phyloP scores from a whole-genome alignment of 2,113 vertebrate species.

The Coptodon bakossiorum region DNA sequence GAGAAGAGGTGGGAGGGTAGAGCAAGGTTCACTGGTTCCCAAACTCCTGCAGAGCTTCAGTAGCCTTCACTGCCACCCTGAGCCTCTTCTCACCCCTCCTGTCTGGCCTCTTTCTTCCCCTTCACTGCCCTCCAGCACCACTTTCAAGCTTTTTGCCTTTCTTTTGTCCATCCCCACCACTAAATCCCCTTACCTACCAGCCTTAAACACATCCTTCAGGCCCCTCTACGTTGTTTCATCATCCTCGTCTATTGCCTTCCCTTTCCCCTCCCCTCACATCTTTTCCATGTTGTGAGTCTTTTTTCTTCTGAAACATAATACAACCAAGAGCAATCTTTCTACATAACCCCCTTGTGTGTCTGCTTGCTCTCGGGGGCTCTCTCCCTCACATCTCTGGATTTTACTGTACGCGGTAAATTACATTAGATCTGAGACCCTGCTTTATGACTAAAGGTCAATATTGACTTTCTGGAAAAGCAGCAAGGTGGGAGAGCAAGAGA shows the following conservation, averaged over 20 bases:
- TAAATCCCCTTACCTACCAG: constrained; percentile 37
- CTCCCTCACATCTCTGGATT: constrained; percentile 30
- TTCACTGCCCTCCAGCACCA: constrained; percentile 38
- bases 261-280: not conserved
- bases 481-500: constrained; percentile 17
- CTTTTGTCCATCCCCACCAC: constrained; percentile 7
- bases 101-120: constrained; percentile 49
- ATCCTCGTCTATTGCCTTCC: not conserved
- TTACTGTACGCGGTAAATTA: constrained; percentile 51
- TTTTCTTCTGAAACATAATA: not conserved
- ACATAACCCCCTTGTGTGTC: not conserved
- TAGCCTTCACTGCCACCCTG: constrained; percentile 53
- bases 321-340: not conserved
- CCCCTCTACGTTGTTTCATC: constrained; percentile 9
- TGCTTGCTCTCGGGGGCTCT: not conserved
- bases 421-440: constrained; percentile 46
- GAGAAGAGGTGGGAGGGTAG: constrained; percentile 1
- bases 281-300: not conserved
- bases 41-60: constrained; percentile 68
- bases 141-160: constrained; percentile 26
- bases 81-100: constrained; percentile 53
- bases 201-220: constrained; percentile 36
- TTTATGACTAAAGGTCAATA: constrained; percentile 56
- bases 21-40: constrained; percentile 62
- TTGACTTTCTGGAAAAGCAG: constrained; percentile 57